Percentiles rank a stretch among this genome's conserved stretches.
These are phyloP conservation scores for Coelinius sp. DNA, from an alignment of 2,888 invertebrate species.

Conservation along the genomic window DNA sequence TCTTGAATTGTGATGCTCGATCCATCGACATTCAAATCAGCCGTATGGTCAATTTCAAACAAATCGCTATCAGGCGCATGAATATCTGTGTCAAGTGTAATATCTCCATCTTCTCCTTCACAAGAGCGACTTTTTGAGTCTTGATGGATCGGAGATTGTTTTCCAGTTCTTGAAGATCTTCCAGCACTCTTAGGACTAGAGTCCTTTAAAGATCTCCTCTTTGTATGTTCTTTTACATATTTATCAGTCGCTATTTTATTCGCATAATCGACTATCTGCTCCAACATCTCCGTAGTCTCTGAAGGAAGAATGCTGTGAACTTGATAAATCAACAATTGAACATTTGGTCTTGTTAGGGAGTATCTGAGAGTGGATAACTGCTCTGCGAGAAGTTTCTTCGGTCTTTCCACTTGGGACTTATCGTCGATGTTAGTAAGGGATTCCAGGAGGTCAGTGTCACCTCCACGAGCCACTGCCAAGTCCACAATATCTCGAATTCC, in stretches of 20 bases:
- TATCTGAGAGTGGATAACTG: conserved; percentile 82
- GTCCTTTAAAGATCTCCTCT: conserved; percentile 39
- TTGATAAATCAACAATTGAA: conserved; percentile 86
- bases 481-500: conserved; percentile 86
- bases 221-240: conserved; percentile 72
- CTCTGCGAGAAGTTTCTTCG: conserved; percentile 77
- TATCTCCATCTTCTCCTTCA: conserved; percentile 19
- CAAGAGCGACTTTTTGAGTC: conserved; percentile 11
- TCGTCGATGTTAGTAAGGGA: conserved; percentile 67
- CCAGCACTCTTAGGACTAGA: conserved; percentile 41
- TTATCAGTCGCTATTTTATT: conserved; percentile 81
- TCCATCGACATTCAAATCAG: conserved; percentile 74
- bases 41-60: conserved; percentile 77
- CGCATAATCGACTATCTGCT: conserved; percentile 76
- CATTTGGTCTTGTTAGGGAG: conserved; percentile 85
- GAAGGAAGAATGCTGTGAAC: conserved; percentile 84
- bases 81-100: conserved; percentile 1
- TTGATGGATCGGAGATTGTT: background rate
- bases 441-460: conserved; percentile 83
- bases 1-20: conserved; percentile 61
- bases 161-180: conserved; percentile 24
- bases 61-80: conserved; percentile 81
- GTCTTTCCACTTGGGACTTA: conserved; percentile 49
- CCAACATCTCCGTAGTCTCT: conserved; percentile 83
- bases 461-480: conserved; percentile 78